Evolutionary conservation across 1,140 invertebrate species (phyloP), one percentile per base, ranked within the genome.

Genomic region (Subanguina moxae): DNA sequence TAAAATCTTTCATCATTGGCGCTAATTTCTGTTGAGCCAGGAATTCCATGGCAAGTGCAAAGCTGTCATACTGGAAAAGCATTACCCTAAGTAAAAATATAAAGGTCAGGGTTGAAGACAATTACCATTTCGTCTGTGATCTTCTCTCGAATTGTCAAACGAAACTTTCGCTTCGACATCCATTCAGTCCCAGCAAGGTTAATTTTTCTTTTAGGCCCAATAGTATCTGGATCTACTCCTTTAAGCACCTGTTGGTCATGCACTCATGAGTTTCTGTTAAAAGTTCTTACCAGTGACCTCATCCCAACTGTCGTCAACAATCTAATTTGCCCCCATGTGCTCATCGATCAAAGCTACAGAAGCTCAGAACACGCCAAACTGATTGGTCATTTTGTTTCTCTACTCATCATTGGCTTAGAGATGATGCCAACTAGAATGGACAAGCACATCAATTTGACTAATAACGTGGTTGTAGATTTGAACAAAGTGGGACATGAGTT

Each of bases 11-110:
- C 32, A 38, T 38, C 11, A 11, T 5, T 38, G 3, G 3, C 3
- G 32, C 32, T 38, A 38, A 38, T 38, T 38, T 38, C 32, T 38
- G 57, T 9, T 61, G 57, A 3, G 43, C 61, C 38, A 80, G 46
- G 64, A 82, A 68, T 17, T 80, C 80, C 17, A 80, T 65, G 23
- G 78, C 80, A 38, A 80, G 67, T 13, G 82, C 59, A 9, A 79
- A 68, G 27, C 75, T 67, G 11, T 64, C 76, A 52, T 80, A 82
- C 70, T 81, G 42, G 56, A 77, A 67, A 32, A 5, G 11, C 38
- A 72, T 25, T 11, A 32, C 15, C n/a, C 15, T 58, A 67, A 13
- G 28, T 69, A 28, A 32, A 42, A 71, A 3, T 7, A 70, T 5
- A n/a, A 11, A 68, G 1, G 28, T 52, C 3, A n/a, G n/a, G n/a